Evolutionary conservation across 2,113 vertebrate genomes (phyloP).

Genomic region (Varanus salvator): DNA sequence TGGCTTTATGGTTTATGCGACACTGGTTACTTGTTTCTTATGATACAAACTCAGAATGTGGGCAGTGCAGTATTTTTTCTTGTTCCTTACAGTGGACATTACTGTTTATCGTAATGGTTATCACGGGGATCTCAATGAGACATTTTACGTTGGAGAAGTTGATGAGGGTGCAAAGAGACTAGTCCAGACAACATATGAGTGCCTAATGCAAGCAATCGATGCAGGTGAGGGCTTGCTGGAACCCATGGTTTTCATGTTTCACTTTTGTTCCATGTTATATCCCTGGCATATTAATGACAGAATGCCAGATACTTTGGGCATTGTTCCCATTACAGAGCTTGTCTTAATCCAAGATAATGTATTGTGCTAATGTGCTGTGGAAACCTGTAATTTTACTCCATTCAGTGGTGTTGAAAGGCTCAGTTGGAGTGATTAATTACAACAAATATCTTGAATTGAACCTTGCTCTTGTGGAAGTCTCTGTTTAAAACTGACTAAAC

Average conservation of each 20-base stretch:
- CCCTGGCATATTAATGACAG: background rate
- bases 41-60: background rate
- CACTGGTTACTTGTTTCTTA: background rate
- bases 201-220: constrained; percentile 98
- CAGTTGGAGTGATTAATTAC: background rate
- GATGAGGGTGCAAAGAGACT: constrained; percentile 92
- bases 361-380: background rate
- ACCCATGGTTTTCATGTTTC: fast-evolving
- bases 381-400: constrained; percentile 7
- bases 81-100: constrained; percentile 90
- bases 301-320: fast-evolving
- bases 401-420: background rate
- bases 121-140: constrained; percentile 98
- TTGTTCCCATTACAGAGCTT: background rate
- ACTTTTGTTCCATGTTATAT: background rate
- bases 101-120: constrained; percentile 97
- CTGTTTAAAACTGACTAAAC: background rate
- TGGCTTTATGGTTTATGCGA: background rate
- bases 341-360: background rate
- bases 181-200: constrained; percentile 95
- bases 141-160: constrained; percentile 94
- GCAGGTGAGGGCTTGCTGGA: constrained; percentile 80
- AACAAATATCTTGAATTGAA: constrained; percentile 26
- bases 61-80: background rate
- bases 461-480: background rate